Percentiles rank a stretch among this genome's conserved stretches.
These are phyloP conservation scores for Eumeta japonica DNA, from an alignment of 1,140 invertebrate species.

Conservation along the genomic window DNA sequence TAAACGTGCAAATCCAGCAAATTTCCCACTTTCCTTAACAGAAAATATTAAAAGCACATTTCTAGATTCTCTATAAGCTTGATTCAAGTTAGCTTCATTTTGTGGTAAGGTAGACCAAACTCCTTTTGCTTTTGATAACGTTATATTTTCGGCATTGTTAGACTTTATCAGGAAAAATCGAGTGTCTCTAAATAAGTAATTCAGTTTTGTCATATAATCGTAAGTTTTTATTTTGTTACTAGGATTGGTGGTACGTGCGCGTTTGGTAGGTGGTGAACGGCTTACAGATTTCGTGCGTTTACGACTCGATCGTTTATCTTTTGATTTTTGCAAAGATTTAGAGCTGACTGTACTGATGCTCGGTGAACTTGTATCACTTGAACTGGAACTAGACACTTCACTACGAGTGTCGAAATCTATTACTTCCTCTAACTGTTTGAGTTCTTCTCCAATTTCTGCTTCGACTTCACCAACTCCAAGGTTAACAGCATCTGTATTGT, in stretches of 20 bases:
- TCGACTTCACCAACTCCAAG: constrained; percentile 69
- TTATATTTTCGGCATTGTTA: constrained; percentile 96
- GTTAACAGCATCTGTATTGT: constrained; percentile 65
- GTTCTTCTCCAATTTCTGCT: constrained; percentile 69
- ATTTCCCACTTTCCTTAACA: constrained; percentile 95
- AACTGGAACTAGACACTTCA: constrained; percentile 73
- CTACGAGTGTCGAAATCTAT: constrained; percentile 73
- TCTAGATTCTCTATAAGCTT: constrained; percentile 86
- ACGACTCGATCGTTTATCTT: constrained; percentile 52
- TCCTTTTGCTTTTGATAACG: constrained; percentile 89
- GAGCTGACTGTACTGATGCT: constrained; percentile 72
- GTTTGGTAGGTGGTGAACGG: constrained; percentile 51
- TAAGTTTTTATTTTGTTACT: constrained; percentile 65
- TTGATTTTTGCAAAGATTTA: constrained; percentile 37
- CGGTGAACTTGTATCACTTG: constrained; percentile 66
- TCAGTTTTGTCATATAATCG: constrained; percentile 86
- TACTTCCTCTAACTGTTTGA: constrained; percentile 66
- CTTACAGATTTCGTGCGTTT: constrained; percentile 55
- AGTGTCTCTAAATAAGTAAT: constrained; percentile 92
- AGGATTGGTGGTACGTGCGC: constrained; percentile 46
- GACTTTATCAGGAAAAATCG: constrained; percentile 97
- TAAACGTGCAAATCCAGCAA: constrained; percentile 88
- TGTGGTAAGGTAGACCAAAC: constrained; percentile 97
- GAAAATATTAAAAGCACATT: constrained; percentile 97
- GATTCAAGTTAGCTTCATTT: constrained; percentile 95